These are phyloP conservation scores for Anolis carolinensis DNA, from an alignment of 2,113 vertebrate genomes.

Conservation along the genomic window DNA sequence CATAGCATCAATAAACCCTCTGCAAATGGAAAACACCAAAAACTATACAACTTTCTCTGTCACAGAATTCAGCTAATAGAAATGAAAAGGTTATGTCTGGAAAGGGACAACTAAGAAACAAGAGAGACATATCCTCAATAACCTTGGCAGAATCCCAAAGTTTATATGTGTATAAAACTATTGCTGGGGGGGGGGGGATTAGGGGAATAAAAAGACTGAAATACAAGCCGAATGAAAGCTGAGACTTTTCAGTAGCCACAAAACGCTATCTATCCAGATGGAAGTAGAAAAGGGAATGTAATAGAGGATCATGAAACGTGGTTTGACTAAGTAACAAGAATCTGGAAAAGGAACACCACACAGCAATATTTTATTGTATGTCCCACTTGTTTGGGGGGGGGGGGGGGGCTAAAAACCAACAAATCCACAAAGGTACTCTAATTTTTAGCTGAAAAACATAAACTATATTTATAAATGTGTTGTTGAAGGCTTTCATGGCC, in stretches of 20 bases:
- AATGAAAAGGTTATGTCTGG: background rate
- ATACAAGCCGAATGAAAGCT: background rate
- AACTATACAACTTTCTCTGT: background rate
- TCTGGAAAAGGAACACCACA: background rate
- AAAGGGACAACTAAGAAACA: background rate
- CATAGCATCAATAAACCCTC: background rate
- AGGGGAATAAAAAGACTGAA: background rate
- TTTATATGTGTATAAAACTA: background rate
- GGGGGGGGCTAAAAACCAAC: background rate
- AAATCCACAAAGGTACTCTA: background rate
- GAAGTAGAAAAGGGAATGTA: background rate
- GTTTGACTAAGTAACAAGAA: too few species aligned
- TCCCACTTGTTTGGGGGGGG: background rate
- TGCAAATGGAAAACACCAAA: too few species aligned
- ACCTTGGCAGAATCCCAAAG: background rate
- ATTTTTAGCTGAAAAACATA: rapidly evolving
- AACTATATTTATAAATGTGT: too few species aligned
- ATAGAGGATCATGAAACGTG: background rate
- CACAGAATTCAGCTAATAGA: background rate
- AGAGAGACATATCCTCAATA: background rate
- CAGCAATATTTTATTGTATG: background rate
- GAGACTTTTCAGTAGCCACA: background rate
- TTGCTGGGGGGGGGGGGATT: too few species aligned
- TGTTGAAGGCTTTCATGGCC: too few species aligned
- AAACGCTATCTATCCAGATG: background rate